A percentile compares a stretch with the other conserved stretches of the same genome.
Evolutionary conservation across 1,140 invertebrate species (phyloP).

Genomic region (Cydia pomonella): DNA sequence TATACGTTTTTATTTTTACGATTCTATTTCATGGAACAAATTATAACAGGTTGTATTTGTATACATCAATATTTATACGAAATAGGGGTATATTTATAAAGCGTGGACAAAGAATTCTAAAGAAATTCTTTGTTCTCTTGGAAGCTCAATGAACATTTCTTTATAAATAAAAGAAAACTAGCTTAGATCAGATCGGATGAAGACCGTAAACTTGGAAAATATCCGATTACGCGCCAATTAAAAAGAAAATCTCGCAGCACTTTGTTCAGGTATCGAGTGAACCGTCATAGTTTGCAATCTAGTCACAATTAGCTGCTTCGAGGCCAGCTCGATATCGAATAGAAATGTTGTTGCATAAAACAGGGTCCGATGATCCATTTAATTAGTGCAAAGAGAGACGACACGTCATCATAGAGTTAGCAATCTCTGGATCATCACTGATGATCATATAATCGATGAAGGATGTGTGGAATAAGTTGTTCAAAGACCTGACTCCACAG

Average conservation of each 20-base stretch:
- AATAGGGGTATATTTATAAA: too few relatives aligned
- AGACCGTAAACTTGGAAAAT: constrained; percentile 20
- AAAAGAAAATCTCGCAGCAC: constrained; percentile 29
- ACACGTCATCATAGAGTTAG: constrained; percentile 44
- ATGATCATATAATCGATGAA: too few relatives aligned
- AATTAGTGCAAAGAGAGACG: constrained; percentile 57
- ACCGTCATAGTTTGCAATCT: constrained; percentile 25
- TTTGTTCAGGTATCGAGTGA: constrained; percentile 32
- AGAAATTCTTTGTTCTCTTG: not conserved
- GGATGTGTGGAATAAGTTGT: too few relatives aligned
- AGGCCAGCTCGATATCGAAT: constrained; percentile 45
- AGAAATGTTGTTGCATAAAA: constrained; percentile 52
- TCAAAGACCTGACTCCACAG: too few relatives aligned
- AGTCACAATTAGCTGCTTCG: constrained; percentile 46
- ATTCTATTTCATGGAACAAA: not conserved
- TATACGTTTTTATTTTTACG: too few relatives aligned
- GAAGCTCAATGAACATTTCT: not conserved
- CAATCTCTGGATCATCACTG: too few relatives aligned
- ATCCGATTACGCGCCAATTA: constrained; percentile 31
- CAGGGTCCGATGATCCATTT: constrained; percentile 57
- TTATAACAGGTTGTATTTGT: too few relatives aligned
- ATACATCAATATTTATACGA: too few relatives aligned
- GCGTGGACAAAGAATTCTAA: not conserved
- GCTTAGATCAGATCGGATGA: constrained; percentile 7
- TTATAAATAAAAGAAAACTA: constrained; percentile 5